These are phyloP conservation scores for Eulacestoma nigropectus DNA, from an alignment of 2,113 vertebrate genomes.

Conservation along the genomic window DNA sequence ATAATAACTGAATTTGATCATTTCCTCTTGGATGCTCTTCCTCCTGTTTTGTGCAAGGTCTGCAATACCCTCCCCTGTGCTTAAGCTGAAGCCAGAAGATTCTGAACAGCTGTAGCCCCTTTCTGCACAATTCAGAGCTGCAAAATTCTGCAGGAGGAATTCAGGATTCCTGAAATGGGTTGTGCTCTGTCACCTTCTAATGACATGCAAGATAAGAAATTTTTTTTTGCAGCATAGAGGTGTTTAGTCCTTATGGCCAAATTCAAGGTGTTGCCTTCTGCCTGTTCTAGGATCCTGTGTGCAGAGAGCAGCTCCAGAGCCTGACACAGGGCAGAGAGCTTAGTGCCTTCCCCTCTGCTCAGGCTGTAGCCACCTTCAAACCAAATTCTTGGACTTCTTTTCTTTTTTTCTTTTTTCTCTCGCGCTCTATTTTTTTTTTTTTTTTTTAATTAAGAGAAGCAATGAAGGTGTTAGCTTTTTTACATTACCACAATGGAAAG, in stretches of 20 bases:
- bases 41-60: background rate
- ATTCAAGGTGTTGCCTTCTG: rapidly evolving
- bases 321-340: background rate
- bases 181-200: background rate
- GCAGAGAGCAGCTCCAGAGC: background rate
- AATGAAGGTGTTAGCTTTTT: background rate
- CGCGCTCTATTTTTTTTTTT: too few relatives aligned
- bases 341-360: background rate
- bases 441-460: background rate
- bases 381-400: background rate
- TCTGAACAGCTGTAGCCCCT: background rate
- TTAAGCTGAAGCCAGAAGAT: background rate
- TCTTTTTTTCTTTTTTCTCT: background rate
- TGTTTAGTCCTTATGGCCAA: background rate
- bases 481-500: background rate
- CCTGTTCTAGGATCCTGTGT: background rate
- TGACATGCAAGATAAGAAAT: background rate
- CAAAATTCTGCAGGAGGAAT: background rate
- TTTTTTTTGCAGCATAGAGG: background rate
- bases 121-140: background rate
- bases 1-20: background rate
- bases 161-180: background rate
- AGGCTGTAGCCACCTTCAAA: background rate
- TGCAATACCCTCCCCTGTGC: background rate
- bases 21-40: background rate